phyloP scores from a whole-genome alignment of 2,113 vertebrate species.

The Plotosus lineatus region DNA sequence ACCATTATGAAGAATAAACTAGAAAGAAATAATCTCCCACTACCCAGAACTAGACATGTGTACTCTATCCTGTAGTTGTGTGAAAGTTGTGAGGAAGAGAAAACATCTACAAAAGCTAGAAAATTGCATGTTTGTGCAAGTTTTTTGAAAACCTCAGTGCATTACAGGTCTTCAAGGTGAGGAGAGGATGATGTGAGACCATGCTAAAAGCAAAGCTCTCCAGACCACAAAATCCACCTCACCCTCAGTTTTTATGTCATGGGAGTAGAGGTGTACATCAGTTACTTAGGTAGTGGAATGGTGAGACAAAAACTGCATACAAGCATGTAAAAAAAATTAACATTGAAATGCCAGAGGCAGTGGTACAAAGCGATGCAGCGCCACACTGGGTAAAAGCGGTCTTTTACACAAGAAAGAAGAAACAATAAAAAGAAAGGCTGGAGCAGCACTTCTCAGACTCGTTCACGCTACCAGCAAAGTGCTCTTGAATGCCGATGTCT shows the following conservation, averaged over 20 bases:
- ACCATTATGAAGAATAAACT: not conserved
- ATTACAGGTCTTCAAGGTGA: not conserved
- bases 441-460: not conserved
- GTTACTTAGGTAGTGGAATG: not conserved
- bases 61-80: too few species aligned
- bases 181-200: slow-evolving; percentile 14
- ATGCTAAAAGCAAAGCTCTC: not conserved
- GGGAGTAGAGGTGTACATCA: slow-evolving; percentile 14
- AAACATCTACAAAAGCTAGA: not conserved
- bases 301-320: not conserved
- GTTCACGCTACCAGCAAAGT: slow-evolving; percentile 2
- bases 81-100: too few species aligned
- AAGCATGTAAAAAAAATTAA: not conserved
- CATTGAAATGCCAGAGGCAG: not conserved
- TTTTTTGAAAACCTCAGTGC: not conserved
- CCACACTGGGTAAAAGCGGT: not conserved
- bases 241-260: slow-evolving; percentile 10
- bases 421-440: not conserved
- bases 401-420: slow-evolving; percentile 19
- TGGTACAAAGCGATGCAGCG: not conserved
- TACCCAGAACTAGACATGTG: not conserved
- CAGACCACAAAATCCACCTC: not conserved
- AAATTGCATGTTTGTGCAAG: not conserved
- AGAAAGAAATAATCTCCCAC: not conserved
- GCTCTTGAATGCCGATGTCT: slow-evolving; percentile 12